Conservation (phyloP, 1,140 invertebrate species). For the Pemphigus obesinymphae region DNA sequence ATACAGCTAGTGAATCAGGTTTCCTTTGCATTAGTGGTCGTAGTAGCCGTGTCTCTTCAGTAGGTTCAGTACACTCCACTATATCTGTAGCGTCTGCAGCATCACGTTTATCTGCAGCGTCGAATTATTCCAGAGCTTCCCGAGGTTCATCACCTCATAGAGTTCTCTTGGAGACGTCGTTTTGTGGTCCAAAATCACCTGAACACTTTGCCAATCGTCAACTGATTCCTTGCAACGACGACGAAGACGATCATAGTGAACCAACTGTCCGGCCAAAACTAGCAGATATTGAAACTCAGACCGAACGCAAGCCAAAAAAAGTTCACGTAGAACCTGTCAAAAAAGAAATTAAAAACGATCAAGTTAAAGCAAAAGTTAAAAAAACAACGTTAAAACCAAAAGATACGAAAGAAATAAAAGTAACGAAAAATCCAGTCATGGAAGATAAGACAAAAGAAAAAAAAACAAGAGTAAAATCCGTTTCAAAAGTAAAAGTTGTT, state of each 20-base stretch:
- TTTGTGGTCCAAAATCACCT: slow-evolving; percentile 71
- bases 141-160: slow-evolving; percentile 81
- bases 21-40: slow-evolving; percentile 74
- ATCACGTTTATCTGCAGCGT: slow-evolving; percentile 55
- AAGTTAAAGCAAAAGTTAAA: slow-evolving; percentile 31
- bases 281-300: slow-evolving; percentile 23
- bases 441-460: neutral
- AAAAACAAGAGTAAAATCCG: neutral
- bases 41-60: slow-evolving; percentile 72
- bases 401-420: slow-evolving; percentile 16
- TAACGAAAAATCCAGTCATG: slow-evolving; percentile 6
- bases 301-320: slow-evolving; percentile 24
- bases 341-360: slow-evolving; percentile 26
- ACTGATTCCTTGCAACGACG: slow-evolving; percentile 11
- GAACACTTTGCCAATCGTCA: slow-evolving; percentile 24
- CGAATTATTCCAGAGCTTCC: slow-evolving; percentile 59
- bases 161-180: slow-evolving; percentile 81
- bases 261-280: slow-evolving; percentile 25
- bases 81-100: slow-evolving; percentile 45
- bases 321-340: slow-evolving; percentile 4
- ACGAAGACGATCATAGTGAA: slow-evolving; percentile 35
- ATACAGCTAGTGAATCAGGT: slow-evolving; percentile 68
- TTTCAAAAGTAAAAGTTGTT: slow-evolving; percentile 11
- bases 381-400: neutral
- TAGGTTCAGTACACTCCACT: slow-evolving; percentile 57